Evolutionary conservation across 2,113 vertebrate genomes (phyloP), one percentile per base, ranked within the genome.

Genomic region (Amblyornis subalaris): DNA sequence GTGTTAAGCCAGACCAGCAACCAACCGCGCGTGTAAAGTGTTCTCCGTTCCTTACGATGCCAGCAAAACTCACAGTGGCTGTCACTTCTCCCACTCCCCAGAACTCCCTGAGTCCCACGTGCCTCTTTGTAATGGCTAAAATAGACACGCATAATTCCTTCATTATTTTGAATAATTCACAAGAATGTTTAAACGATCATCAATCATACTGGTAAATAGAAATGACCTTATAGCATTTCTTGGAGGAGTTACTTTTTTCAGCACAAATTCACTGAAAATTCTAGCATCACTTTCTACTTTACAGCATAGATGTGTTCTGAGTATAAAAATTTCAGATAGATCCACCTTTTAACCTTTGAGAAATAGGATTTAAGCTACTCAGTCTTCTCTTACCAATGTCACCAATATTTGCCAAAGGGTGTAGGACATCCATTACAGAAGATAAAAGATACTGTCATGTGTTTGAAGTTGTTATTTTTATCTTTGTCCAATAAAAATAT

Each of bases 181-280:
- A 90, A 29, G 10, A 72, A 12, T 82, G 51, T 87, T 96, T 96
- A 94, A 65, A 75, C 28, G n/a, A 71, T 90, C 76, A 90, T 94
- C 90, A 86, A 6, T 96, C 93, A 67, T 66, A 16, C 9, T 44
- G 71, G 58, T 83, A 82, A 95, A 82, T 87, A 95, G 72, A 51
- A 95, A 82, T 26, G 80, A 12, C 31, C 26, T 96, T 79, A 82
- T 20, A 88, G 51, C 51, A 28, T 90, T 97, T 81, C 61, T 81
- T 66, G 44, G 18, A 81, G 64, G 62, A 96, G 42, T 94, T 87
- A 28, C n/a, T 69, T 87, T 96, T 96, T 91, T 18, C 14, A 76
- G 45, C 58, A 89, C 48, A 95, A 94, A 79, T 92, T 96, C 67
- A 84, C 85, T 92, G 71, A 77, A 93, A 96, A 66, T 79, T 95